Percentiles rank a stretch among this genome's conserved stretches.
Conservation (phyloP, 2,797 vertebrate genomes). For the Galaxias olidus region DNA sequence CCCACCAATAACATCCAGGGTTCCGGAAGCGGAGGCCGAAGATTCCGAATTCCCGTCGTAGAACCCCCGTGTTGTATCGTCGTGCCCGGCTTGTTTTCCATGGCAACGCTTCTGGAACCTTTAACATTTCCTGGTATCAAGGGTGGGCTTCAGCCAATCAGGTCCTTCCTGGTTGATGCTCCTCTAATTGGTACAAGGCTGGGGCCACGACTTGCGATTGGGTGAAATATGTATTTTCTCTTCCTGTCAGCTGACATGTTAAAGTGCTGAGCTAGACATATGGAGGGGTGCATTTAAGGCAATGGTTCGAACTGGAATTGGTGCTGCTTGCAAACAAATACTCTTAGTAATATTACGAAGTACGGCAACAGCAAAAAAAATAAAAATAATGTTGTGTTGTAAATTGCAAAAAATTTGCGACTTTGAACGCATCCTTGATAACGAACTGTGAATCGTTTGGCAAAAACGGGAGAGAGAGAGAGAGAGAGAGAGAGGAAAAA, state of each 20-base stretch:
- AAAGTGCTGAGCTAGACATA: neutral
- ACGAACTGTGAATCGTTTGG: slow-evolving; percentile 22
- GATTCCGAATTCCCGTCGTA: neutral
- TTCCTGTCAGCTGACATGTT: slow-evolving; percentile 24
- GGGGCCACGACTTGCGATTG: neutral
- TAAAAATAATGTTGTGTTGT: too few relatives aligned
- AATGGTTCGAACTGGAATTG: slow-evolving; percentile 31
- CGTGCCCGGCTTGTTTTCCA: neutral
- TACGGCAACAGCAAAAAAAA: too few relatives aligned
- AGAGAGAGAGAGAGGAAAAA: slow-evolving; percentile 6
- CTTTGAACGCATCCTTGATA: neutral
- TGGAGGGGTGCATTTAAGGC: slow-evolving; percentile 8
- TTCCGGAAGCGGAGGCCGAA: slow-evolving; percentile 11
- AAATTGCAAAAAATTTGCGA: too few relatives aligned
- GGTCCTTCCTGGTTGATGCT: neutral
- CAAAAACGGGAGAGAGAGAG: slow-evolving; percentile 22
- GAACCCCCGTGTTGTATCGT: neutral
- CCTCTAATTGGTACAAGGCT: slow-evolving; percentile 17
- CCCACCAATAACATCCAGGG: neutral
- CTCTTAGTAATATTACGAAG: neutral
- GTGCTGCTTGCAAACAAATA: slow-evolving; percentile 7
- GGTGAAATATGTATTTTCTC: slow-evolving; percentile 26
- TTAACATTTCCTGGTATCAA: neutral
- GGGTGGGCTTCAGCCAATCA: slow-evolving; percentile 1
- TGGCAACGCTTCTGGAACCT: neutral